These are phyloP conservation scores for Vandiemenella viatica DNA, from an alignment of 2,888 invertebrate genomes.

Conservation along the genomic window DNA sequence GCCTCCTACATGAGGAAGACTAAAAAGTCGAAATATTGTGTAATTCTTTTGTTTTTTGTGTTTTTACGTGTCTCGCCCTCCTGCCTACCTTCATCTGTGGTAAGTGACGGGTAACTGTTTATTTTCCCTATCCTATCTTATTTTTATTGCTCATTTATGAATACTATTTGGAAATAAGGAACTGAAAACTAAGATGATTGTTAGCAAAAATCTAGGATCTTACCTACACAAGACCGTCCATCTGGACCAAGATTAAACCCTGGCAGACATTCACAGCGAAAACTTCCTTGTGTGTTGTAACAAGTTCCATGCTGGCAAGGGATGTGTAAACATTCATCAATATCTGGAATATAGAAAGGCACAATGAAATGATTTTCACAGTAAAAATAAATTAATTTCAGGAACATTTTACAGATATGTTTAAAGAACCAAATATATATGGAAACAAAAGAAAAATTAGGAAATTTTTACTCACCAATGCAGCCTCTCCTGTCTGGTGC, in stretches of 20 bases:
- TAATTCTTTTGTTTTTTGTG: too few species aligned
- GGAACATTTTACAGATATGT: not conserved
- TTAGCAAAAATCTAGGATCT: too few species aligned
- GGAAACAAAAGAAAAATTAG: not conserved
- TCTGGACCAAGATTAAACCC: conserved; percentile 58
- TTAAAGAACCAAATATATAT: not conserved
- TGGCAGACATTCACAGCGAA: conserved; percentile 48
- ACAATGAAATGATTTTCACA: not conserved
- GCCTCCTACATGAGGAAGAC: too few species aligned
- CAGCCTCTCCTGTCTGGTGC: conserved; percentile 48
- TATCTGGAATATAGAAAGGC: conserved; percentile 32
- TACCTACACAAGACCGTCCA: conserved; percentile 63
- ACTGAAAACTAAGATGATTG: too few species aligned
- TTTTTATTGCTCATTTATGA: too few species aligned
- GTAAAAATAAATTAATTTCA: not conserved
- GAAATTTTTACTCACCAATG: conserved; percentile 30
- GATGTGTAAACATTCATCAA: conserved; percentile 48
- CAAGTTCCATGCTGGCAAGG: conserved; percentile 55
- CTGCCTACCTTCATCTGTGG: too few species aligned
- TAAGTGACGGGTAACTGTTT: too few species aligned
- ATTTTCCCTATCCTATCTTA: too few species aligned
- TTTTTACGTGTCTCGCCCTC: too few species aligned
- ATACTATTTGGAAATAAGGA: too few species aligned
- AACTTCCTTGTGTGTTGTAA: conserved; percentile 53
- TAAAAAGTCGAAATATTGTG: too few species aligned